A percentile compares a stretch with the other conserved stretches of the same genome.
Conservation (phyloP, 2,113 vertebrate genomes). For the Myrmecobius fasciatus region DNA sequence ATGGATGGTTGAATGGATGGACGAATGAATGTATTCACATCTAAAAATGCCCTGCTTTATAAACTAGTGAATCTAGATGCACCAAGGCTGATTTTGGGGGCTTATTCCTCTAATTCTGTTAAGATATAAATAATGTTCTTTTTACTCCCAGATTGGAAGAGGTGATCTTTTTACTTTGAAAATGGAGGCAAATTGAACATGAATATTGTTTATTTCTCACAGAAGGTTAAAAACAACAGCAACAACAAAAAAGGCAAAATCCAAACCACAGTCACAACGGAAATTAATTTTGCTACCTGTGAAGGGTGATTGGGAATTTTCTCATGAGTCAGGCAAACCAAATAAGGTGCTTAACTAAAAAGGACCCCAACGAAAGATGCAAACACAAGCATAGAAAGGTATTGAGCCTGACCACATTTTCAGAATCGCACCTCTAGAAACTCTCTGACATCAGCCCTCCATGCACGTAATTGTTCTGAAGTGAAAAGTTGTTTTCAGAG, state of each 20-base stretch:
- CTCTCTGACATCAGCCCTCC: not conserved
- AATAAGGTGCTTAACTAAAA: constrained; percentile 8
- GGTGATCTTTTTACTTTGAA: constrained; percentile 17
- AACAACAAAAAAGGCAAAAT: not conserved
- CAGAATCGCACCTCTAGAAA: constrained; percentile 54
- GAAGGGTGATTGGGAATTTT: constrained; percentile 39
- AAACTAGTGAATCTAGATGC: not conserved
- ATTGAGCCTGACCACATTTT: constrained; percentile 49
- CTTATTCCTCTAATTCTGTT: not conserved
- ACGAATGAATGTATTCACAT: not conserved
- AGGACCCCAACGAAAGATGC: constrained; percentile 33
- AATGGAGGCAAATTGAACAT: constrained; percentile 8
- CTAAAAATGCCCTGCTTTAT: not conserved
- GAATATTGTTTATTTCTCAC: constrained; percentile 26
- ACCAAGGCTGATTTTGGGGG: not conserved
- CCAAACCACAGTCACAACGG: not conserved
- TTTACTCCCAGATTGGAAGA: not conserved
- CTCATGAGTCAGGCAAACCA: constrained; percentile 35
- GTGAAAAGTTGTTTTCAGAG: constrained; percentile 34
- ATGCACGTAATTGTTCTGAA: not conserved
- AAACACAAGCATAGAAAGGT: constrained; percentile 9
- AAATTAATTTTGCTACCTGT: constrained; percentile 13
- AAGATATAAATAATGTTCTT: not conserved
- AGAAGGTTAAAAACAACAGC: constrained; percentile 13
- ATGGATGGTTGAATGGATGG: not conserved